These are phyloP conservation scores for Galleria mellonella DNA, from an alignment of 1,140 invertebrate genomes.

Conservation along the genomic window DNA sequence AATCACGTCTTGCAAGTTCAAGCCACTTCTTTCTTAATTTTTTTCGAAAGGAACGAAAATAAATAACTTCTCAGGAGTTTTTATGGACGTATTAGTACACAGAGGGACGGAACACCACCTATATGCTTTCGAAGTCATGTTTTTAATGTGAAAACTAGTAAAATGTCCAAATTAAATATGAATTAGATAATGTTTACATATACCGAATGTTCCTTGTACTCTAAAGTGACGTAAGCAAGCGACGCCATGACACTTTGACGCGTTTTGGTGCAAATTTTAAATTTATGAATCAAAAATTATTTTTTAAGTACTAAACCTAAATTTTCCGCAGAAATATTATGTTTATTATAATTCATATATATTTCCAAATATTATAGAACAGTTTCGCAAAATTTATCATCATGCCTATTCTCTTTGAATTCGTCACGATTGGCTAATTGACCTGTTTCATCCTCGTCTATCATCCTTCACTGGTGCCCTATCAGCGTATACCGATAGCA, in stretches of 20 bases:
- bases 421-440: too few relatives aligned
- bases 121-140: neutral
- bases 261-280: neutral
- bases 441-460: too few relatives aligned
- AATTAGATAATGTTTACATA: too few relatives aligned
- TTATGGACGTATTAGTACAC: neutral
- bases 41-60: neutral
- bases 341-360: too few relatives aligned
- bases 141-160: neutral
- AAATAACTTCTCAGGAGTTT: neutral
- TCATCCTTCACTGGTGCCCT: too few relatives aligned
- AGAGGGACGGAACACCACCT: neutral
- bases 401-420: too few relatives aligned
- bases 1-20: conserved; percentile 1
- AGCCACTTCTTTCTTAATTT: conserved; percentile 3
- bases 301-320: too few relatives aligned
- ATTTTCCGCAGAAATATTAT: too few relatives aligned
- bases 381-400: too few relatives aligned
- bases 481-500: too few relatives aligned
- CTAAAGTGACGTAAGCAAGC: neutral
- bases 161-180: neutral
- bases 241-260: neutral
- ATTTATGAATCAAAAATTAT: neutral
- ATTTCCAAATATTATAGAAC: too few relatives aligned
- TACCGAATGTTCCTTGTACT: neutral